These are phyloP conservation scores for Dicentrarchus labrax DNA, from an alignment of 2,113 vertebrate species.

Conservation along the genomic window DNA sequence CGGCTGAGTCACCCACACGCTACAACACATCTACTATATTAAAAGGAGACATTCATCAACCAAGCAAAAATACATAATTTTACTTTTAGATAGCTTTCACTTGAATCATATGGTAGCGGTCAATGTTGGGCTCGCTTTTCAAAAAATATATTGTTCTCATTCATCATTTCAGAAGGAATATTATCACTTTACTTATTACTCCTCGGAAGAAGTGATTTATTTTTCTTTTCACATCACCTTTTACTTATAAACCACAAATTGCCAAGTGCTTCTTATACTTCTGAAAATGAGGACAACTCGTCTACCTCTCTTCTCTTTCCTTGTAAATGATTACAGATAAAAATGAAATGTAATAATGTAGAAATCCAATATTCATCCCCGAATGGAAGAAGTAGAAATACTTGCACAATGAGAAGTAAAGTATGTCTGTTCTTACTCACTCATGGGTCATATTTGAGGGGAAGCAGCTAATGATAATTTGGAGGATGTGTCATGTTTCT, in stretches of 20 bases:
- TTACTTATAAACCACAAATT: conserved; percentile 11
- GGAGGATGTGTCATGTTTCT: conserved; percentile 22
- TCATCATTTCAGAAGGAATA: conserved; percentile 32
- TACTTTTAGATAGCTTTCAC: conserved; percentile 22
- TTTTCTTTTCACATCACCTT: not conserved
- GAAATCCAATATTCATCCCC: conserved; percentile 3
- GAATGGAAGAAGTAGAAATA: conserved; percentile 7
- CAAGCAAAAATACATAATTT: conserved; percentile 45
- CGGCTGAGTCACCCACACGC: conserved; percentile 65
- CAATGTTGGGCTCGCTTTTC: not conserved
- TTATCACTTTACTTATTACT: conserved; percentile 34
- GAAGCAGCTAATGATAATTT: conserved; percentile 25
- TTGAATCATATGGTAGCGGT: conserved; percentile 48
- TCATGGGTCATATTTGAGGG: not conserved
- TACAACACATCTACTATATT: conserved; percentile 64
- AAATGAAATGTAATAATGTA: not conserved
- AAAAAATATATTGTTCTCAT: conserved; percentile 30
- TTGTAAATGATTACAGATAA: not conserved
- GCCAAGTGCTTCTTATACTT: not conserved
- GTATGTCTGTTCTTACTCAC: conserved; percentile 7
- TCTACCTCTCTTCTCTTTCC: not conserved
- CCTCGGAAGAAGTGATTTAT: conserved; percentile 19
- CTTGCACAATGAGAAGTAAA: not conserved
- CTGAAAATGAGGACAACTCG: conserved; percentile 7
- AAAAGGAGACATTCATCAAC: conserved; percentile 64